Evolutionary conservation across 2,888 invertebrate genomes (phyloP), one percentile per base, ranked within the genome.

Genomic region (Acanthosepion lycidas): DNA sequence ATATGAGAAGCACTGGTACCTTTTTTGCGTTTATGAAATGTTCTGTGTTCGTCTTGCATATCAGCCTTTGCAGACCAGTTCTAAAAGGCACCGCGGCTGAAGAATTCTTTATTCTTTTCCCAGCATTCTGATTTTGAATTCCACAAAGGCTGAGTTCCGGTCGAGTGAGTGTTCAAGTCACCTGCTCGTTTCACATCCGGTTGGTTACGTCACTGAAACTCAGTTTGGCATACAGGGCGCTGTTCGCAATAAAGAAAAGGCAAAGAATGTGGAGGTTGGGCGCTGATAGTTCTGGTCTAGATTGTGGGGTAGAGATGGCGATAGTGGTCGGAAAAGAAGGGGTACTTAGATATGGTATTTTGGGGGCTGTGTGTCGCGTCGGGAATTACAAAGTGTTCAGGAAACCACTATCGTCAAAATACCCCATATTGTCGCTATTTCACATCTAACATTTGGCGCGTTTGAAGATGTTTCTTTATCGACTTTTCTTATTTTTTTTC

Each of bases 121-220:
- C 28, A 78, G 78, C 78, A 78, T 59, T 59, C 59, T 23, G 59
- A 20, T 59, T 23, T 59, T 3, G 23, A 3, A 59, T 78, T 78
- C 78, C 78, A 78, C n/a, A 78, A 33, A 15, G n/a, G 15, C n/a
- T 33, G n/a, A n/a, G 78, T 78, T 78, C n/a, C 78, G 78, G 15
- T 78, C 33, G 78, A 78, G 78, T 33, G 78, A n/a, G n/a, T 78
- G 78, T n/a, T 78, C 78, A 78, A n/a, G 78, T 78, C 78, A 78
- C 78, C 78, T 78, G 78, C 78, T n/a, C 78, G n/a, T 78, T 78
- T 78, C 78, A 78, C 78, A 78, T 78, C 78, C 78, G 78, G 78
- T 78, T 33, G 78, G 15, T 78, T 78, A 33, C 78, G 78, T n/a
- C 78, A 78, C 33, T 12, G 78, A 78, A 78, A 78, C 78, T n/a